Base-by-base conservation (phyloP, 2,797 vertebrate species). In the Helarctos malayanus region DNA sequence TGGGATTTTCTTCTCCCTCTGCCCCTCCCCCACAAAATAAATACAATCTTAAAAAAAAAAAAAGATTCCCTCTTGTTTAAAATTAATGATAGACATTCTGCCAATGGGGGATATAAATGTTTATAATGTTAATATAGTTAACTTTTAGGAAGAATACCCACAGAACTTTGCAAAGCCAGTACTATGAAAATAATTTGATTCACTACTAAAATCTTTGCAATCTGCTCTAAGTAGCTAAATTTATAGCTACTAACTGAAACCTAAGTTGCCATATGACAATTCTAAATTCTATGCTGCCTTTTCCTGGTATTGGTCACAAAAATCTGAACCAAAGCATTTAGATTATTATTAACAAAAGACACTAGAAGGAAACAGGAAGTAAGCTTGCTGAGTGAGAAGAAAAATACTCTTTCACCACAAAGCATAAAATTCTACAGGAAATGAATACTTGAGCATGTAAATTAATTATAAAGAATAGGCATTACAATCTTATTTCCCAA, bases 371-470 rank as follows among this genome's bases (percentile, higher is more conserved):
- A 98, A 98, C 54, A 98, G 97, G 97, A 98, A 98, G 84, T 71
- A 73, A 93, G 35, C 11, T 4, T 45, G 92, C 13, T 83, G 97
- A 98, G 85, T 41, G 27, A 88, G 97, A 97, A 98, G 84, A 93
- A 97, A 93, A 97, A 98, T 52, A 98, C 47, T 49, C 49, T 61
- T 82, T 96, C 79, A 97, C 75, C 29, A 98, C 92, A 95, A 96
- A 97, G 89, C 95, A 97, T 61, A 93, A 96, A 95, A 88, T 89
- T 93, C 95, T 84, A 94, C 80, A 98, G 97, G 95, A 98, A 98
- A 97, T 89, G 83, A 87, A 93, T 61, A 87, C 59, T 95, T 95
- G 86, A 94, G 71, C 85, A 97, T 63, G 41, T 93, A 47, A 73
- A 91, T 45, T 89, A 83, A 96, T 92, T 84, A 86, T 69, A 52